Evolutionary conservation across 2,888 invertebrate species (phyloP), one percentile per base, ranked within the genome.

Genomic region (Chrysotoxum bicinctum): DNA sequence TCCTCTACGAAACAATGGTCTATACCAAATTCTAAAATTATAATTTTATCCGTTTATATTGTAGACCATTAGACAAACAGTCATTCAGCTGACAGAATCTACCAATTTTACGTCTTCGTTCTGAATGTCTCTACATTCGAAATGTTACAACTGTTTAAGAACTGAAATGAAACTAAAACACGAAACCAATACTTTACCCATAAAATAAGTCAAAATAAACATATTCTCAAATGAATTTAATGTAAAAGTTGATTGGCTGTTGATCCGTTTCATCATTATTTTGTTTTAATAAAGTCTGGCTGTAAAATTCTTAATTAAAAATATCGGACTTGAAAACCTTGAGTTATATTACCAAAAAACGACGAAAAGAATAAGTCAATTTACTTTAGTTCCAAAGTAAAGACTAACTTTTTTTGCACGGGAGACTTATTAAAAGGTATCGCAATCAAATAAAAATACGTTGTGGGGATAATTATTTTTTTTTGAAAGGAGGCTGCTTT

Each of bases 341-440:
- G 54, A 30, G 10, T 30, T 54, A 54, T 54, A 30, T 54, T 30
- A 16, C 10, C 9, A 54, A 30, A 52, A 12, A 50, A 6, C 4
- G 7, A 26, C 4, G 3, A 26, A 26, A 26, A 26, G 3, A 26
- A 14, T 52, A 23, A 54, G 54, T 54, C 54, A 54, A 54, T 54
- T 54, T 54, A 54, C 30, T 54, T 30, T 5, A 54, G 54, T 16
- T 54, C 30, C 16, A 30, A 54, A 54, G 54, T 54, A 54, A 54
- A 54, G 54, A 16, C 54, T 30, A 30, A 50, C 14, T 23, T 8
- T 50, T 26, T 16, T 48, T 54, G 30, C 30, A 52, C 30, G 30
- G 30, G 10, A 54, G 30, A 30, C 16, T 54, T 54, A 30, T 54
- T 54, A 30, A 54, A 54, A 54, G 54, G 30, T 30, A 54, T 54